Base-by-base conservation (phyloP, 1,140 invertebrate genomes). In the Panulirus ornatus region DNA sequence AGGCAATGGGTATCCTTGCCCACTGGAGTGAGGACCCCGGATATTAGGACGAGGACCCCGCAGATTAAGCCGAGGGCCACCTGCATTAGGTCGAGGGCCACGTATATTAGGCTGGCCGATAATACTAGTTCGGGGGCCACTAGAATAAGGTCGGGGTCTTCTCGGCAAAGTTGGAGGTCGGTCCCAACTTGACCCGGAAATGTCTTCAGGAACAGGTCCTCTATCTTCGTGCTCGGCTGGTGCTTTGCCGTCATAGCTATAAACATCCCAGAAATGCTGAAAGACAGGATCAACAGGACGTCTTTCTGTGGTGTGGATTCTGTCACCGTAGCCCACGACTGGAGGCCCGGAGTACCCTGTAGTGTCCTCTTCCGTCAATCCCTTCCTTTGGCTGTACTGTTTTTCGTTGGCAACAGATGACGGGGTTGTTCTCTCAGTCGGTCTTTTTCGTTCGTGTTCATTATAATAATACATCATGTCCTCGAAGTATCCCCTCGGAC, bases 381-480 rank as follows among this genome's bases (percentile, higher is more conserved):
- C 88, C 47, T 40, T 54, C 58, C 88, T 90, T 30, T 81, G 75
- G 73, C 88, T 90, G 73, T 79, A 85, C 19, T 58, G 87, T 1
- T 30, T 78, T 11, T 81, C 82, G 2, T 44, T 38, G 30, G 30
- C n/a, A 11, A 27, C 27, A 30, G 82, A 38, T 34, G 63, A n/a
- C 8, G 34, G 30, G 0, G 44, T 34, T 81, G 86, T 51, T 36
- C 58, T n/a, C 1, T 71, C 38, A 1, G 88, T 63, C 11, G 78
- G 16, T 47, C 44, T 79, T 16, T 30, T 78, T 70, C 75, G 51
- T 22, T 90, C 82, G 66, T 84, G 88, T 38, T 79, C 79, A 19
- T 84, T 90, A 71, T 90, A 79, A 58, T 78, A 84, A 54, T 85
- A 47, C 73, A 90, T 66, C 88, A 90, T 90, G 44, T 90, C 81